Evolutionary conservation across 2,797 vertebrate species (phyloP), one percentile per base, ranked within the genome.

Genomic region (Euphonia xanthogaster): DNA sequence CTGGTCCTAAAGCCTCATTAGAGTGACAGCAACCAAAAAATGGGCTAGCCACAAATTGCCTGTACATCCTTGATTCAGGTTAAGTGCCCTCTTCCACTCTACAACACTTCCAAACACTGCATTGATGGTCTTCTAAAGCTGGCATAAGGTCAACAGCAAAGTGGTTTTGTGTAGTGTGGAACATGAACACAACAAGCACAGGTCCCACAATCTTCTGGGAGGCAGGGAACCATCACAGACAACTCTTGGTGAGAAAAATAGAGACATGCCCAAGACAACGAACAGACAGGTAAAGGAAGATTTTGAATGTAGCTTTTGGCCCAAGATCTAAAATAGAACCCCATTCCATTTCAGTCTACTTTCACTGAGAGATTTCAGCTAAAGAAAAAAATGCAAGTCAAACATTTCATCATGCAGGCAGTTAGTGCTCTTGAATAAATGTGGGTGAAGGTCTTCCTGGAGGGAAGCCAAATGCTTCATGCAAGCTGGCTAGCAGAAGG

Each of bases 391-490:
- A 83, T 2, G 14, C 33, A 79, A 85, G 75, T 75, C 72, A 77
- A 92, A 89, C 31, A 72, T 83, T 89, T 83, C 19, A 91, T 80
- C 72, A 24, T 1, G 4, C 50, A 89, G 78, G 65, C 50, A 30
- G 88, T 74, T 86, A 72, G 37, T 44, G 45, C 85, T 92, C 53
- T 44, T 71, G 73, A 95, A 90, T 51, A 79, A 86, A 93, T 45
- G 94, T 81, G 85, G 79, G 89, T 84, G 75, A 92, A 94, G 89
- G 91, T 95, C 94, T 90, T 78, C 33, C 45, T 66, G 78, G 89
- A 95, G 31, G 51, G 47, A 94, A 71, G 88, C 95, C 93, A 96
- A 92, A 89, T 75, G 39, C 44, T 88, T 90, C 72, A 88, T 74
- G 53, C 54, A 93, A 93, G 72, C 86, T 93, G 87, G 75, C 65